phyloP scores from a whole-genome alignment of 2,888 invertebrate genomes.

The Sarcophaga carnaria region DNA sequence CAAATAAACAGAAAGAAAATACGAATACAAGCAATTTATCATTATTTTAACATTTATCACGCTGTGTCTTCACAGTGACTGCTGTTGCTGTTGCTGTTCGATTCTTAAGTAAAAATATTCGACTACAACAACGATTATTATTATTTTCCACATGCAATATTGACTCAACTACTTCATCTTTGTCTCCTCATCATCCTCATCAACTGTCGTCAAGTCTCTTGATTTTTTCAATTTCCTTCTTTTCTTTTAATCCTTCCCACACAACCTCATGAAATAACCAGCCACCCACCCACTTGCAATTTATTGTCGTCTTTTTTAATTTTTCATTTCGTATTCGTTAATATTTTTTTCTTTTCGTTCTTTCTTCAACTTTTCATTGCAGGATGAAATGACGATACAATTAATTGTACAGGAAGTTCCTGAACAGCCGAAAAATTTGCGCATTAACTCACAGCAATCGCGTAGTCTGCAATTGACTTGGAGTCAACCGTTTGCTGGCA shows the following conservation, averaged over 20 bases:
- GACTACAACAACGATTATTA: not conserved
- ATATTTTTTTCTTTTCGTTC: slow-evolving; percentile 12
- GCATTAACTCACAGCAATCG: slow-evolving; percentile 92
- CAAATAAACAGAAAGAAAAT: not conserved
- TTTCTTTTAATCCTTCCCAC: not conserved
- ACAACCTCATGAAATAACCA: no score
- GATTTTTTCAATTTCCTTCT: slow-evolving; percentile 13
- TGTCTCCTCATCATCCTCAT: slow-evolving; percentile 6
- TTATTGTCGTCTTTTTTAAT: slow-evolving; percentile 24
- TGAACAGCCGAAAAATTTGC: slow-evolving; percentile 93
- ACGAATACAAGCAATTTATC: slow-evolving; percentile 41
- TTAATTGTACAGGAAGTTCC: slow-evolving; percentile 95
- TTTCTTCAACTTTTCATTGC: slow-evolving; percentile 50
- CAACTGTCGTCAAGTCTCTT: slow-evolving; percentile 26
- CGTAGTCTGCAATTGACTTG: slow-evolving; percentile 92
- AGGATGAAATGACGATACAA: slow-evolving; percentile 94
- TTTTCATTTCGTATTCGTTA: slow-evolving; percentile 39
- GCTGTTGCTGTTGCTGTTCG: not conserved
- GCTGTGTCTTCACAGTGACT: not conserved
- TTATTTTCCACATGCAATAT: slow-evolving; percentile 39
- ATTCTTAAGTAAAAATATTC: not conserved
- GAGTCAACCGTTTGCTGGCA: slow-evolving; percentile 94
- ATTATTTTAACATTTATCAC: slow-evolving; percentile 47
- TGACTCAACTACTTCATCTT: slow-evolving; percentile 38
- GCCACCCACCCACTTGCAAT: slow-evolving; percentile 25